Evolutionary conservation across 2,797 vertebrate species (phyloP), one percentile per base, ranked within the genome.

Genomic region (Diceros bicornis): DNA sequence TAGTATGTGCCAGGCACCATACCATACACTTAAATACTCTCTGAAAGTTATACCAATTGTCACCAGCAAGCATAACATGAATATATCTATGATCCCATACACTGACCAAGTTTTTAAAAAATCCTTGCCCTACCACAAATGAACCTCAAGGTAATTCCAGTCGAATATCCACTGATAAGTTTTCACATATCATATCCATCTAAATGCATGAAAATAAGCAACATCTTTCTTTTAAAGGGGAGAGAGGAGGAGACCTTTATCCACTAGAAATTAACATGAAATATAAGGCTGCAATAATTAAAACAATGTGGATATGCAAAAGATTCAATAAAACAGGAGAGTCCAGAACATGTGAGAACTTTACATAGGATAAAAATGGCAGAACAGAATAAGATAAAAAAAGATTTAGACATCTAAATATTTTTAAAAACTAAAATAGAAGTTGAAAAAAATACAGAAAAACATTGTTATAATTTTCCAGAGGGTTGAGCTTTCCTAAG

Each of bases 161-260:
- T 55, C 64, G 88, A 81, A 69, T 88, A 17, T 86, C 68, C 91
- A 86, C 4, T 61, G 4, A 3, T 37, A 85, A 92, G 34, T 94
- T 97, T 84, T 93, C 44, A 66, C 10, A 88, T 18, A 12, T 93
- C 6, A 23, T 41, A 61, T 41, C 16, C 71, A 91, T 41, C 4
- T 68, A 83, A 87, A 84, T 79, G 47, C 61, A 62, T 66, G 25
- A 96, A 92, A 96, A 95, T 64, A 89, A 52, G 4, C 37, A 86
- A 83, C 34, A 93, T 50, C 44, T 66, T 52, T 64, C 47, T 79
- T 62, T 37, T 44, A 89, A 52, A 13, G 59, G 25, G 20, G 4
- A 71, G 34, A 13, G 4, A 2, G 6, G 12, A 82, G 20, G 25
- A 81, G 7, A 93, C 0, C 14, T 68, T 62, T 52, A 62, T 34